Evolutionary conservation across 2,888 invertebrate species (phyloP).

Genomic region (Nomada lathburiana): DNA sequence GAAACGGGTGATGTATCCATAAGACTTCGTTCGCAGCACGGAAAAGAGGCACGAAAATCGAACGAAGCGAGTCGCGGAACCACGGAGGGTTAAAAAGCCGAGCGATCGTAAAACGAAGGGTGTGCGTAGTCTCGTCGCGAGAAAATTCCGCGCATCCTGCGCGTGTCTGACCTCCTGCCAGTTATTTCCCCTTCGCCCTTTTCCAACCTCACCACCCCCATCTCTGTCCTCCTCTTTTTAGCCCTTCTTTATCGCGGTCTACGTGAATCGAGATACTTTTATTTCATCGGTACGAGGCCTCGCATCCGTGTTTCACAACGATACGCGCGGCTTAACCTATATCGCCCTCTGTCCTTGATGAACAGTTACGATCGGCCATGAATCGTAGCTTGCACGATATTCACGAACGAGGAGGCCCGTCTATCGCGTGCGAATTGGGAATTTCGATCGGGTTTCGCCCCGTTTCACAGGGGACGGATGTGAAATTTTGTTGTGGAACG

Average conservation of each 20-base stretch:
- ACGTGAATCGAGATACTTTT: conserved; percentile 61
- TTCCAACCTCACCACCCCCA: conserved; percentile 6
- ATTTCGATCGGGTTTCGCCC: background rate
- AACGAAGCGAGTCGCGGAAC: conserved; percentile 8
- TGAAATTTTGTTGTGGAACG: background rate
- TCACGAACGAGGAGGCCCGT: background rate
- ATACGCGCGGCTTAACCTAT: conserved; percentile 43
- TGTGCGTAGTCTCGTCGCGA: conserved; percentile 67
- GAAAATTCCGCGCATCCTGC: conserved; percentile 70
- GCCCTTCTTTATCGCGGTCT: conserved; percentile 48
- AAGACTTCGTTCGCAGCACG: background rate
- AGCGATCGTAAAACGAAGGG: conserved; percentile 53
- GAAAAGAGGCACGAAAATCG: conserved; percentile 18
- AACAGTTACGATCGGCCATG: conserved; percentile 45
- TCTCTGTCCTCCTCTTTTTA: conserved; percentile 37
- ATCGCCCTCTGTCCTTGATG: conserved; percentile 47
- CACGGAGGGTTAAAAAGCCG: conserved; percentile 51
- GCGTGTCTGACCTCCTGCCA: conserved; percentile 76
- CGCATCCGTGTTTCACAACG: conserved; percentile 47
- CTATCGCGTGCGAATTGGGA: conserved; percentile 16
- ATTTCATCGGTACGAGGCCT: conserved; percentile 63
- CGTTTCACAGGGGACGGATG: background rate
- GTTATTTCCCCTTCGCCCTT: conserved; percentile 33
- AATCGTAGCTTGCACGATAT: conserved; percentile 39
- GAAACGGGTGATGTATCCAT: too few relatives aligned